Percentiles rank a stretch among this genome's conserved stretches.
Evolutionary conservation across 2,888 invertebrate genomes (phyloP).

Genomic region (Heliconius sara): DNA sequence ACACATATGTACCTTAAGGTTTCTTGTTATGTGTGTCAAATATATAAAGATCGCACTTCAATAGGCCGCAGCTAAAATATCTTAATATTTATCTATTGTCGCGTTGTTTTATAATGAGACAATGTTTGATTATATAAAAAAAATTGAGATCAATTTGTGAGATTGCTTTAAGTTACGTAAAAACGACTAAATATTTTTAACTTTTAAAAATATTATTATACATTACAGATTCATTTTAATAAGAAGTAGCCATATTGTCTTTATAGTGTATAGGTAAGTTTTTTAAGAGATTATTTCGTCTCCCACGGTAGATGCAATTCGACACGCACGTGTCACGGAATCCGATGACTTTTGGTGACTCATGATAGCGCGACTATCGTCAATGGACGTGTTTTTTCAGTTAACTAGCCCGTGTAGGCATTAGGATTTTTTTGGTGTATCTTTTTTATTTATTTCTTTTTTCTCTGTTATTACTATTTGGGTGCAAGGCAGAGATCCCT

Average conservation of each 20-base stretch:
- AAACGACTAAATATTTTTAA: not conserved
- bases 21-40: constrained; percentile 14
- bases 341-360: constrained; percentile 77
- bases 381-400: constrained; percentile 78
- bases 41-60: constrained; percentile 9
- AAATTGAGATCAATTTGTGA: no score
- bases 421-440: constrained; percentile 25
- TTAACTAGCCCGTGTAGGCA: constrained; percentile 63
- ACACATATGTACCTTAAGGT: constrained; percentile 16
- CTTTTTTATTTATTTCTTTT: not conserved
- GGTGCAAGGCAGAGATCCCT: not conserved
- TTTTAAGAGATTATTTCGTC: constrained; percentile 53
- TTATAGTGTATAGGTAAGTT: constrained; percentile 12
- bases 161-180: not conserved
- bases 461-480: not conserved
- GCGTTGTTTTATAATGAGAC: not conserved
- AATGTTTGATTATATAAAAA: not conserved
- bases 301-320: constrained; percentile 81
- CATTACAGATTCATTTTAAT: no score
- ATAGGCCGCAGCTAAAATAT: constrained; percentile 4
- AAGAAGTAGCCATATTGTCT: constrained; percentile 15
- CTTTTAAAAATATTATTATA: not conserved
- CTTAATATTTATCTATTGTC: not conserved
- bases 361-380: constrained; percentile 60
- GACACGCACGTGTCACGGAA: constrained; percentile 81